Evolutionary conservation across 2,888 invertebrate genomes (phyloP).

Genomic region (Orthosia gracilis): DNA sequence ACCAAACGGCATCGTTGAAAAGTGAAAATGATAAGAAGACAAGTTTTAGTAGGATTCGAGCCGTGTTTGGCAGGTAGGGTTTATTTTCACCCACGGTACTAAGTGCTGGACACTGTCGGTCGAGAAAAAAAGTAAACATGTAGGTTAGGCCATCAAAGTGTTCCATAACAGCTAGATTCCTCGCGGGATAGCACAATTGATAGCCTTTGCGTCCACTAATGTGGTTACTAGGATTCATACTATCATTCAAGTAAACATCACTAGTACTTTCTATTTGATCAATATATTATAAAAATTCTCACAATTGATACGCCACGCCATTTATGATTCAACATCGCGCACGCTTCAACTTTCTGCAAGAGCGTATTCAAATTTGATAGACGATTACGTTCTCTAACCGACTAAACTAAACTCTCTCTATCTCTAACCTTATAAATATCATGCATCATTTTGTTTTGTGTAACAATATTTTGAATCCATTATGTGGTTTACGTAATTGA

Average conservation of each 20-base stretch:
- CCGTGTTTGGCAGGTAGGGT: not conserved
- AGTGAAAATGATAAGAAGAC: not conserved
- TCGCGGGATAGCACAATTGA: not conserved
- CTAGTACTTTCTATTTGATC: not conserved
- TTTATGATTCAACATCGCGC: not conserved
- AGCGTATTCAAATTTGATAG: constrained; percentile 20
- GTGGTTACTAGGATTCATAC: not conserved
- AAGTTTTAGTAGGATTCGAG: not conserved
- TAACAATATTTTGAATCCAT: not conserved
- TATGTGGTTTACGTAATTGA: not conserved
- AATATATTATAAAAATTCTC: not conserved
- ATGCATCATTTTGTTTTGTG: not conserved
- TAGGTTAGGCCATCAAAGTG: not conserved
- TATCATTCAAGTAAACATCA: constrained; percentile 6
- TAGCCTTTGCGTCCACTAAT: too few relatives aligned
- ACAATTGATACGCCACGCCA: not conserved
- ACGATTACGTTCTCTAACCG: not conserved
- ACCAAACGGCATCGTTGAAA: not conserved
- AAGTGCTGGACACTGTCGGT: not conserved
- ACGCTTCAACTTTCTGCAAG: constrained; percentile 11
- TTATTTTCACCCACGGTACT: not conserved
- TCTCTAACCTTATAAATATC: not conserved
- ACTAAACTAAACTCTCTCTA: too few relatives aligned
- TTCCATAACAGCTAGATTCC: not conserved
- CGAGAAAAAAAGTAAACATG: not conserved